Conservation (phyloP, 2,888 invertebrate genomes). For the Trachelus tabidus region DNA sequence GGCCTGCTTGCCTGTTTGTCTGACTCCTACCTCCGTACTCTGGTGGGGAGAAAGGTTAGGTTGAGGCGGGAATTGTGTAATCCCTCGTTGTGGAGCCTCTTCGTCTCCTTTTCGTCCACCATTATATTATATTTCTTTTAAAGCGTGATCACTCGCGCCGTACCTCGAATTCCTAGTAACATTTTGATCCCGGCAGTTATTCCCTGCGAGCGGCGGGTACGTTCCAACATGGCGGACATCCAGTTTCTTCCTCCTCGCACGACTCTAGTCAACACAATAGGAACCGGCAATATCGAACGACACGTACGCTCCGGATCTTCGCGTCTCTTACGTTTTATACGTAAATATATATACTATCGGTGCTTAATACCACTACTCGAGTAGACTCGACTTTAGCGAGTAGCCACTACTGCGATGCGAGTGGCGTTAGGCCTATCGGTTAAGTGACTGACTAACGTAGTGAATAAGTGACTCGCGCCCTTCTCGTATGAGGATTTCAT, state of each 20-base stretch:
- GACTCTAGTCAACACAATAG: too few species aligned
- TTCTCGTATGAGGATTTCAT: neutral
- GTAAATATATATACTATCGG: too few species aligned
- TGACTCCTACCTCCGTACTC: constrained; percentile 40
- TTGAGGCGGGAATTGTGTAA: constrained; percentile 61
- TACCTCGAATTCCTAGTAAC: neutral
- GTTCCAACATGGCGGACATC: too few species aligned
- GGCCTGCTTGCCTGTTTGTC: constrained; percentile 29
- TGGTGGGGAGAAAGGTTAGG: constrained; percentile 59
- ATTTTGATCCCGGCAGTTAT: neutral
- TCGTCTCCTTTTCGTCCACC: constrained; percentile 45
- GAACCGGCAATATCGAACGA: too few species aligned
- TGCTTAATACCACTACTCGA: too few species aligned
- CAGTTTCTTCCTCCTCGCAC: too few species aligned
- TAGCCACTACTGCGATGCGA: too few species aligned
- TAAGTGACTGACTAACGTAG: neutral
- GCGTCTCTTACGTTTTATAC: too few species aligned
- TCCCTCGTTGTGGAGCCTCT: constrained; percentile 44
- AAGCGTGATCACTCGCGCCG: neutral
- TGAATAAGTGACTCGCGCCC: neutral
- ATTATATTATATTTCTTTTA: neutral
- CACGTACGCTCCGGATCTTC: too few species aligned
- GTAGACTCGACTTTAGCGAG: too few species aligned
- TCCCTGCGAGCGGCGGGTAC: too few species aligned
- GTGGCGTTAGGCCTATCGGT: too few species aligned